Evolutionary conservation across 2,113 vertebrate species (phyloP).

Genomic region (Lucifuga dentata): DNA sequence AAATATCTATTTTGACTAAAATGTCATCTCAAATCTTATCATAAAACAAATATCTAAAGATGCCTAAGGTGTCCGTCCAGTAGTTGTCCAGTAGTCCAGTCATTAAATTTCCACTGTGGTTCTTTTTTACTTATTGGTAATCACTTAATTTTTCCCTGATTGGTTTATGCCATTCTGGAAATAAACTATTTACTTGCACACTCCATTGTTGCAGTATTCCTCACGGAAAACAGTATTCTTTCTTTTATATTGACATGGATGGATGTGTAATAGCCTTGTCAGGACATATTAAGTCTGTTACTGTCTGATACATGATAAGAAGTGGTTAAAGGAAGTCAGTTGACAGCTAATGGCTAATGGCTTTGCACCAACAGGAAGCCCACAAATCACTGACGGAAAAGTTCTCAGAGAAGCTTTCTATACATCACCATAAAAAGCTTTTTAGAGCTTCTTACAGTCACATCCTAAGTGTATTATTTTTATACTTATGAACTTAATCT

Average conservation of each 20-base stretch:
- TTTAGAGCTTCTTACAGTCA: slow-evolving; percentile 25
- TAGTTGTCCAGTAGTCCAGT: too few species aligned
- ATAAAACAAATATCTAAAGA: too few species aligned
- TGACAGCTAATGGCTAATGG: slow-evolving; percentile 62
- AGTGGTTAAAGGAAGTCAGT: slow-evolving; percentile 28
- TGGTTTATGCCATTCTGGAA: too few species aligned
- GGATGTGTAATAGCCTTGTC: background rate
- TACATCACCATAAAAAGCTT: slow-evolving; percentile 44
- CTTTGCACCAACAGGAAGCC: slow-evolving; percentile 46
- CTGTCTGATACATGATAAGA: slow-evolving; percentile 23
- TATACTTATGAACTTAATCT: background rate
- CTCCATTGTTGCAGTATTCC: background rate
- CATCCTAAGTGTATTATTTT: slow-evolving; percentile 1
- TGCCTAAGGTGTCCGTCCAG: too few species aligned
- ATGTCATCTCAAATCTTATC: too few species aligned
- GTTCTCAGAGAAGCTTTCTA: slow-evolving; percentile 32
- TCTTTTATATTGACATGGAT: background rate
- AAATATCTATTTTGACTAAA: too few species aligned
- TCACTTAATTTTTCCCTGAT: too few species aligned
- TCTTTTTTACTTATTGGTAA: too few species aligned
- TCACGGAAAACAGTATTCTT: background rate
- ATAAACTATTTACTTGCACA: too few species aligned
- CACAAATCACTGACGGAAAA: slow-evolving; percentile 26
- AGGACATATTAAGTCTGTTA: slow-evolving; percentile 30
- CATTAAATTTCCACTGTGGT: too few species aligned